Evolutionary conservation across 2,888 invertebrate species (phyloP).

Genomic region (Bhutanitis thaidina): DNA sequence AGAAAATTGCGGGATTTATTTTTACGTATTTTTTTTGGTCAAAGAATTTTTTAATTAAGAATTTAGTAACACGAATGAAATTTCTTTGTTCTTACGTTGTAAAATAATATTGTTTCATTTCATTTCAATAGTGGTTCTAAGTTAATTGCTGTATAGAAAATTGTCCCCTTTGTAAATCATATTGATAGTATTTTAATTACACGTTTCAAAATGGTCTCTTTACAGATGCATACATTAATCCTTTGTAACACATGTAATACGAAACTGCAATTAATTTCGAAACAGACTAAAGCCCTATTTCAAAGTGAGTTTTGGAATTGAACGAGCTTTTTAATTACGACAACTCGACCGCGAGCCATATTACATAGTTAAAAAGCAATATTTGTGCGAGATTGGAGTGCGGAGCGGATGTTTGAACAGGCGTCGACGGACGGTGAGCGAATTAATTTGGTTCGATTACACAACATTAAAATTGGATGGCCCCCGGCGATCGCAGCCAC

Average conservation of each 20-base stretch:
- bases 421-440: slow-evolving; percentile 30
- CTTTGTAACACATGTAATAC: slow-evolving; percentile 20
- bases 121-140: neutral
- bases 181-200: slow-evolving; percentile 1
- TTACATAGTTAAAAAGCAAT: slow-evolving; percentile 46
- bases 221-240: slow-evolving; percentile 6
- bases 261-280: slow-evolving; percentile 33
- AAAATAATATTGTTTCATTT: too few species aligned
- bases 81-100: too few species aligned
- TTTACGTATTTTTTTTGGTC: too few species aligned
- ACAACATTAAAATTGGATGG: slow-evolving; percentile 57
- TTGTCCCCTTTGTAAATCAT: slow-evolving; percentile 2
- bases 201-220: slow-evolving; percentile 2
- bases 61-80: too few species aligned
- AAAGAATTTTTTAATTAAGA: too few species aligned
- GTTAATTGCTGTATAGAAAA: neutral
- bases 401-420: slow-evolving; percentile 43
- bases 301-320: slow-evolving; percentile 27
- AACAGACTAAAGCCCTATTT: slow-evolving; percentile 24
- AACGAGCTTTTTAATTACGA: slow-evolving; percentile 53
- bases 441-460: slow-evolving; percentile 54
- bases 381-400: slow-evolving; percentile 48
- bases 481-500: slow-evolving; percentile 30
- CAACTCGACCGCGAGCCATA: slow-evolving; percentile 40
- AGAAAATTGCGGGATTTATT: too few species aligned